Percentiles rank a stretch among this genome's conserved stretches.
phyloP scores from a whole-genome alignment of 2,113 vertebrate species.

The Holacanthus passer region DNA sequence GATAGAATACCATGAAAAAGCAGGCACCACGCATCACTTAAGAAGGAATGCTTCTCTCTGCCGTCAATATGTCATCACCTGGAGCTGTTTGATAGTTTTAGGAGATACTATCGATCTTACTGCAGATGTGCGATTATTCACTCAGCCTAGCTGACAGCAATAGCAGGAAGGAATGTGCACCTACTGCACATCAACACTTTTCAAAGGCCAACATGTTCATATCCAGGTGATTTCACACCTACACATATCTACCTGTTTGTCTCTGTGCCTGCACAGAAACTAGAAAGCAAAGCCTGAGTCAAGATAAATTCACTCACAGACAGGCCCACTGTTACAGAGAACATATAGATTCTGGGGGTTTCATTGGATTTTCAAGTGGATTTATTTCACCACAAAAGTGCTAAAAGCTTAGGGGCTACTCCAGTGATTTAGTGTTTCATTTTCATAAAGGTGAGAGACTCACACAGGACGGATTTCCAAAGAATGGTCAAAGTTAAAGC shows the following conservation, averaged over 20 bases:
- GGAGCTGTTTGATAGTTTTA: constrained; percentile 41
- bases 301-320: not conserved
- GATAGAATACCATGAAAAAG: constrained; percentile 9
- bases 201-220: constrained; percentile 15
- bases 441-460: not conserved
- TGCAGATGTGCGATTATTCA: constrained; percentile 54
- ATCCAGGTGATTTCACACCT: constrained; percentile 29
- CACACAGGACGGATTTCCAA: not conserved
- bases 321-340: not conserved
- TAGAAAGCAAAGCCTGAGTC: not conserved
- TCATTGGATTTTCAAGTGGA: not conserved
- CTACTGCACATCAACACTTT: constrained; percentile 41
- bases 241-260: not conserved
- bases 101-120: constrained; percentile 59
- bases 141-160: constrained; percentile 28
- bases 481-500: not conserved
- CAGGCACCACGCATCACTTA: constrained; percentile 22
- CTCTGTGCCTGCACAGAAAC: constrained; percentile 14
- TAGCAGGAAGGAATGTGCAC: constrained; percentile 68
- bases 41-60: constrained; percentile 47
- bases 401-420: not conserved
- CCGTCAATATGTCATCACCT: constrained; percentile 60
- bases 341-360: not conserved
- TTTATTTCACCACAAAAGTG: not conserved
- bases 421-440: not conserved